Evolutionary conservation across 1,140 invertebrate species (phyloP).

Genomic region (Adelges cooleyi): DNA sequence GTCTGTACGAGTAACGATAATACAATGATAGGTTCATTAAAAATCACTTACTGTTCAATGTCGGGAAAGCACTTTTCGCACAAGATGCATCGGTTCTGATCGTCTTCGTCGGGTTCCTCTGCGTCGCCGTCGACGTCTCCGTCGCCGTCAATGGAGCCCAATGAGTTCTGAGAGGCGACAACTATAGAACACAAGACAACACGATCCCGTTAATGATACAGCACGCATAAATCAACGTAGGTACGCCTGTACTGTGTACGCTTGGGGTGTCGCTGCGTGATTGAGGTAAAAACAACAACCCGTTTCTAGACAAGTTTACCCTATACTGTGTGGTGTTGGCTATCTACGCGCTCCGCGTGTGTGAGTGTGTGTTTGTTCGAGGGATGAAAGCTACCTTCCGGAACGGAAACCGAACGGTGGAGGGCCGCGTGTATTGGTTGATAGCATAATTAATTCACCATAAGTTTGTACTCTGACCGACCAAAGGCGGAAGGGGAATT

Average conservation of each 20-base stretch:
- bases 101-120: slow-evolving; percentile 44
- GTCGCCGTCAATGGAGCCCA: slow-evolving; percentile 9
- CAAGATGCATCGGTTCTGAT: slow-evolving; percentile 47
- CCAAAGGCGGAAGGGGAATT: neutral
- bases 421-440: neutral
- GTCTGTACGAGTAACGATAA: neutral
- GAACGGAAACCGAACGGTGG: slow-evolving; percentile 17
- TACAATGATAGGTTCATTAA: neutral
- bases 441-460: slow-evolving; percentile 21
- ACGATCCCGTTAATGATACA: neutral
- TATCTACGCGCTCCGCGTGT: neutral
- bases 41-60: slow-evolving; percentile 54
- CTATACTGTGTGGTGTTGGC: neutral
- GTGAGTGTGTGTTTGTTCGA: neutral
- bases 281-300: slow-evolving; percentile 9
- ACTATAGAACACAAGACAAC: neutral
- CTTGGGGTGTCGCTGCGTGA: slow-evolving; percentile 9
- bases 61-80: slow-evolving; percentile 59
- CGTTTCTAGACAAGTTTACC: neutral
- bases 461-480: neutral
- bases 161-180: slow-evolving; percentile 9
- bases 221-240: neutral
- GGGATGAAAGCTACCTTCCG: slow-evolving; percentile 28
- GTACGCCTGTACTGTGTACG: neutral
- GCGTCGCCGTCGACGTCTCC: slow-evolving; percentile 49